A percentile compares a stretch with the other conserved stretches of the same genome.
phyloP scores from a whole-genome alignment of 2,797 vertebrate species.

The Labroides dimidiatus region DNA sequence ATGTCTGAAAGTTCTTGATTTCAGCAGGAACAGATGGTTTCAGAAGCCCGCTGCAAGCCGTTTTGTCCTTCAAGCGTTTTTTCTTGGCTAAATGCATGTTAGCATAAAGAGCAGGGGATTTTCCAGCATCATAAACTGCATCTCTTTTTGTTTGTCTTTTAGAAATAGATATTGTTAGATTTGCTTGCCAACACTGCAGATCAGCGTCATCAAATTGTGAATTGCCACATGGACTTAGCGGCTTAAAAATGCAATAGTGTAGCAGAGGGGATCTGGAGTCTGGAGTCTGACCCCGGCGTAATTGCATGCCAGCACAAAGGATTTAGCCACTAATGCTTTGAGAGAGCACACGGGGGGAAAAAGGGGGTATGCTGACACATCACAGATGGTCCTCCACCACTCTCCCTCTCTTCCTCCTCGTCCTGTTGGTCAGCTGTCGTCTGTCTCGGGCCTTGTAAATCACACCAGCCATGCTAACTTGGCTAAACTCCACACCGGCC shows the following conservation, averaged over 20 bases:
- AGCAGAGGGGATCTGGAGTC: slow-evolving; percentile 66
- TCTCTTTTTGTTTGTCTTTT: slow-evolving; percentile 51
- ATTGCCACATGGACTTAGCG: slow-evolving; percentile 74
- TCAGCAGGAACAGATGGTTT: background rate
- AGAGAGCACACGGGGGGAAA: slow-evolving; percentile 42
- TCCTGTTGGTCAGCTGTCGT: slow-evolving; percentile 72
- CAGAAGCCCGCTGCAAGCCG: slow-evolving; percentile 8
- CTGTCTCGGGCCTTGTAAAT: slow-evolving; percentile 65
- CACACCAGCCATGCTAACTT: slow-evolving; percentile 57
- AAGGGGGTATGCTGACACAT: slow-evolving; percentile 73
- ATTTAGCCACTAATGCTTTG: slow-evolving; percentile 83
- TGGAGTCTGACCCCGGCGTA: slow-evolving; percentile 75
- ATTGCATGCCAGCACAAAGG: slow-evolving; percentile 85
- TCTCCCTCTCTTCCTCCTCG: slow-evolving; percentile 51
- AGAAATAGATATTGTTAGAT: slow-evolving; percentile 58
- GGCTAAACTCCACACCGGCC: slow-evolving; percentile 40
- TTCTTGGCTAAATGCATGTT: background rate
- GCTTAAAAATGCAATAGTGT: slow-evolving; percentile 80
- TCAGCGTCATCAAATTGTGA: slow-evolving; percentile 75
- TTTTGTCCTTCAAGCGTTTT: slow-evolving; percentile 17
- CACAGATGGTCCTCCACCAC: slow-evolving; percentile 74
- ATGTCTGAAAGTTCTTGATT: slow-evolving; percentile 12
- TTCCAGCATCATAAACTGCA: slow-evolving; percentile 30
- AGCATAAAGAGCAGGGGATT: slow-evolving; percentile 35
- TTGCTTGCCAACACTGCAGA: slow-evolving; percentile 67